Base-by-base conservation (phyloP, 2,888 invertebrate species). In the Lutraria lutraria region DNA sequence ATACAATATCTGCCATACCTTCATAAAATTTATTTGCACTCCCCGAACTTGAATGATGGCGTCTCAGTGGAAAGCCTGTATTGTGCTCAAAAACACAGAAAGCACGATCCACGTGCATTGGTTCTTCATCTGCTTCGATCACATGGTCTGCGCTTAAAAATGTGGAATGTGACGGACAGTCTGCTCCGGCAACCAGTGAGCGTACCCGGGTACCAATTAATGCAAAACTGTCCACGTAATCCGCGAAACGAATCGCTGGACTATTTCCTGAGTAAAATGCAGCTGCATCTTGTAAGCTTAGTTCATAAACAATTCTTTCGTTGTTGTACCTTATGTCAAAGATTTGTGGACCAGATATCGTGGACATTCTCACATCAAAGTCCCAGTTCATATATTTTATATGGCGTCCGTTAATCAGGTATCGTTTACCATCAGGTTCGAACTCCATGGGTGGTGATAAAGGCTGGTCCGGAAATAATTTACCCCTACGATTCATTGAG, bases 81-180 rank as follows among this genome's bases (percentile, higher is more conserved):
- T 94, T 94, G 56, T 93, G 93, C 87, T 96, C 96, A 81, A 96
- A 96, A 13, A 96, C 84, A 89, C 96, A 96, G 56, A 94, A 93
- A 10, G 94, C 89, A 12, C 92, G 90, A 19, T 90, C 83, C 10
- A 90, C 84, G 15, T 81, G 81, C 0, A 89, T 63, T 12, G 92
- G 88, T 43, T 90, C 84, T 12, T 91, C 91, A 25, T 31, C 80
- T 0, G 63, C 53, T 52, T 93, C 94, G 4, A 91, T 63, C 8
- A 89, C 90, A 63, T 93, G 92, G 10, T 89, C 85, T 25, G 93
- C 89, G 21, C 89, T 88, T 4, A 95, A 84, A 83, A 93, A 94
- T 12, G 94, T 93, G n/a, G 96, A 94, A 60, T 94, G 93, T 15
- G 88, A 90, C 0, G 96, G 96, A 85, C 96, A 96, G 86, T 96